Evolutionary conservation across 2,888 invertebrate species (phyloP), one percentile per base, ranked within the genome.

Genomic region (Sisyra terminalis): DNA sequence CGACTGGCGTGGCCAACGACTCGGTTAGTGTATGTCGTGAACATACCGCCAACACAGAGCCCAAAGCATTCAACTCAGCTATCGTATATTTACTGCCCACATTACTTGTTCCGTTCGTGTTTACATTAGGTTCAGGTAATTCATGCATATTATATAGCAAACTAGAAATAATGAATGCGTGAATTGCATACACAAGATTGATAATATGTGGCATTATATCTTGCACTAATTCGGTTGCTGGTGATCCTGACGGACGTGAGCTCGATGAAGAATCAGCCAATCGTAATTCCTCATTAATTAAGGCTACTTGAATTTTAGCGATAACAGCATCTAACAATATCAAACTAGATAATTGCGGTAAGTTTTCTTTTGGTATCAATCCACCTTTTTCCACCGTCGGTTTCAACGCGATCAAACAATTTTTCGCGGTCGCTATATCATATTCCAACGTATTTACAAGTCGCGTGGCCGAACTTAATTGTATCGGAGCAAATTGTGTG

Each of bases 271-370:
- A 44, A 44, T 64, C 62, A 15, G 67, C 64, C 1, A 60, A 57
- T 7, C 51, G 52, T 42, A 60, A 59, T 0, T 55, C 50, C 47
- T 71, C 68, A 50, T 71, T 70, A 49, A 68, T 59, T 15, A 78
- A 60, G 14, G 67, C 67, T 34, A 77, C 71, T 53, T 82, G 79
- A 32, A 86, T 68, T 55, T 85, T 78, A 10, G 82, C 81, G 29
- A 87, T 63, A 1, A 86, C 75, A 2, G 80, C 72, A 55, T 86
- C 85, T 51, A 87, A 68, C 10, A 85, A 69, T 51, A 80, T 75
- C 30, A 86, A 69, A 47, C 83, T 80, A 57, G 78, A 70, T 0
- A 87, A 64, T 2, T 78, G 77, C 1, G 86, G 86, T 24, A 74
- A 53, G 9, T 69, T 67, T 46, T 63, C 63, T 49, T 61, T 62